Evolutionary conservation across 2,888 invertebrate genomes (phyloP).

Genomic region (Lamellibrachia satsuma): DNA sequence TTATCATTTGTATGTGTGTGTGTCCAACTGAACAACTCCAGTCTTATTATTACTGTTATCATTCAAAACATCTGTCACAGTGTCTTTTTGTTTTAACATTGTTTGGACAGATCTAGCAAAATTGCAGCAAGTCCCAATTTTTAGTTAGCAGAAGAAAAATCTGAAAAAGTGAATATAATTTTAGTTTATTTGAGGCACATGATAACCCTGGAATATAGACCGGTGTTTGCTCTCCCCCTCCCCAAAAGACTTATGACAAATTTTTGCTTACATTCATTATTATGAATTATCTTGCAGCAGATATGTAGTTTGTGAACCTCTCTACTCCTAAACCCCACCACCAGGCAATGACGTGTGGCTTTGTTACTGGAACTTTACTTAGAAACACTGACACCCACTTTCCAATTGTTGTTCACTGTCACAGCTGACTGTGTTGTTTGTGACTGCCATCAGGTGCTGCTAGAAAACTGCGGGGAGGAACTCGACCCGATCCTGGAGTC

Average conservation of each 20-base stretch:
- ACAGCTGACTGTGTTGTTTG: background rate
- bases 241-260: no score
- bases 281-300: no score
- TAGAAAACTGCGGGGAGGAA: conserved; percentile 67
- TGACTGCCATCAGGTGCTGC: conserved; percentile 53
- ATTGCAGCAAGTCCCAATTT: background rate
- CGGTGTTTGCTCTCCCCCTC: background rate
- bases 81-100: background rate
- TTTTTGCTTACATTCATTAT: no score
- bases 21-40: background rate
- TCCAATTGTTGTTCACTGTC: background rate
- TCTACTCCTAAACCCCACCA: no score
- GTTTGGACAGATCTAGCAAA: background rate
- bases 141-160: background rate
- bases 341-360: no score
- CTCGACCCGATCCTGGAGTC: conserved; percentile 67
- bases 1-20: no score
- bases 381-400: background rate
- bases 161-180: background rate
- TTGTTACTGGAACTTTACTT: background rate
- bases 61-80: background rate
- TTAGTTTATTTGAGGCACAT: background rate
- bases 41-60: background rate
- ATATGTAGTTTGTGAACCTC: no score
- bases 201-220: background rate